A percentile compares a stretch with the other conserved stretches of the same genome.
Conservation (phyloP, 2,888 invertebrate genomes). For the Asteroscopus sphinx region DNA sequence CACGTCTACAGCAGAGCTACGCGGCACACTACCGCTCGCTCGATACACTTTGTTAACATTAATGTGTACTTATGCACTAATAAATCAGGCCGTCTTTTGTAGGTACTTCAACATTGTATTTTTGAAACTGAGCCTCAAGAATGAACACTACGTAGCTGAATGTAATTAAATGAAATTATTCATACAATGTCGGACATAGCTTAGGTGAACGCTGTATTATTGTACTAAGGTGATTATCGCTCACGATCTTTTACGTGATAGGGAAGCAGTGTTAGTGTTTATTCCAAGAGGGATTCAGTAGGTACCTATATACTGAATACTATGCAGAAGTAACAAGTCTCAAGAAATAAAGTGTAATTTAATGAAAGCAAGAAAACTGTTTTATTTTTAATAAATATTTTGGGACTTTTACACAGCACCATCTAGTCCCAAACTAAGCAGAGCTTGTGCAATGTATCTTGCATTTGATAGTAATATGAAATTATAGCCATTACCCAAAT, state of each 20-base stretch:
- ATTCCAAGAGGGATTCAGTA: slow-evolving; percentile 37
- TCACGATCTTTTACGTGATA: slow-evolving; percentile 40
- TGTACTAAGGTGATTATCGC: slow-evolving; percentile 50
- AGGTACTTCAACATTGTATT: slow-evolving; percentile 50
- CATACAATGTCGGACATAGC: slow-evolving; percentile 30
- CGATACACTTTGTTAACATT: slow-evolving; percentile 66
- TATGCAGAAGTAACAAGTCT: not conserved
- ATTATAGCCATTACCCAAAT: no score
- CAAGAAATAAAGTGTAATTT: not conserved
- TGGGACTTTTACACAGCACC: no score
- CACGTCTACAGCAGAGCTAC: slow-evolving; percentile 65
- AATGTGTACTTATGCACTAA: slow-evolving; percentile 53
- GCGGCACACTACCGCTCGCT: slow-evolving; percentile 58
- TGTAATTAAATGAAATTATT: slow-evolving; percentile 38
- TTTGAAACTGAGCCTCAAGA: slow-evolving; percentile 40
- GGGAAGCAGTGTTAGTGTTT: slow-evolving; percentile 52
- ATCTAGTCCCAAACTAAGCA: no score
- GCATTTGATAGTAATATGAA: no score
- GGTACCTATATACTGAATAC: slow-evolving; percentile 24
- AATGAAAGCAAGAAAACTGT: not conserved
- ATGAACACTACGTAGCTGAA: slow-evolving; percentile 27
- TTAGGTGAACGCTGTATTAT: not conserved
- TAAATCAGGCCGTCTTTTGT: slow-evolving; percentile 54
- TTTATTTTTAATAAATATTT: no score
- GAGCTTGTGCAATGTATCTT: no score